These are phyloP conservation scores for Pseudorhiza aurosa DNA, from an alignment of 30 jellyfish, hydroid and myxozoan species.

Conservation along the genomic window DNA sequence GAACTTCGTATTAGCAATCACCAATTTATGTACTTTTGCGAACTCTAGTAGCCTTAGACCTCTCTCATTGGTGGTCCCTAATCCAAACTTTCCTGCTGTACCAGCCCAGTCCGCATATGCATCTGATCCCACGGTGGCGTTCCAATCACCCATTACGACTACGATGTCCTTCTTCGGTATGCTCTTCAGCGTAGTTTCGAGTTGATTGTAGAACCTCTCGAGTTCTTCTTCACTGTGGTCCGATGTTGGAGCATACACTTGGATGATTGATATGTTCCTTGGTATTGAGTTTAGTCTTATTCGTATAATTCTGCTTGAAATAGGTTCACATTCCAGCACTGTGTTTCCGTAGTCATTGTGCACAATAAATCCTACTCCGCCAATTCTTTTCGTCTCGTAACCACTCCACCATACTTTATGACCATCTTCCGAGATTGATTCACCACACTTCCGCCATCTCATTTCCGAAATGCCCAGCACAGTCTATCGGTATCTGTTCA, in stretches of 20 bases:
- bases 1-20: slow-evolving; percentile 31
- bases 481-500: slow-evolving; percentile 37
- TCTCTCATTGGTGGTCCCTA: slow-evolving; percentile 47
- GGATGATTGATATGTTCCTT: slow-evolving; percentile 31
- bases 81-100: slow-evolving; percentile 54
- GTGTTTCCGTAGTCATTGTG: slow-evolving; percentile 6
- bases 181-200: slow-evolving; percentile 34
- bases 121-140: slow-evolving; percentile 46
- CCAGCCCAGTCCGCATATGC: slow-evolving; percentile 56
- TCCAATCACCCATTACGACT: slow-evolving; percentile 60
- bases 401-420: slow-evolving; percentile 62
- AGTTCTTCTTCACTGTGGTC: slow-evolving; percentile 35
- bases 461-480: slow-evolving; percentile 46
- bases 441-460: slow-evolving; percentile 49
- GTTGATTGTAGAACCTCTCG: slow-evolving; percentile 29
- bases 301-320: slow-evolving; percentile 54
- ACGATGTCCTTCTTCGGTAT: slow-evolving; percentile 48
- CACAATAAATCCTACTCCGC: slow-evolving; percentile 43
- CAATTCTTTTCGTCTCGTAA: slow-evolving; percentile 1
- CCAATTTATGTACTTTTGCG: slow-evolving; percentile 36
- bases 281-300: slow-evolving; percentile 27
- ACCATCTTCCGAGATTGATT: slow-evolving; percentile 42
- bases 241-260: slow-evolving; percentile 60
- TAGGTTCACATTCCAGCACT: slow-evolving; percentile 47
- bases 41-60: no score